Base-by-base conservation (phyloP, 2,888 invertebrate genomes). In the Drosophila merina region DNA sequence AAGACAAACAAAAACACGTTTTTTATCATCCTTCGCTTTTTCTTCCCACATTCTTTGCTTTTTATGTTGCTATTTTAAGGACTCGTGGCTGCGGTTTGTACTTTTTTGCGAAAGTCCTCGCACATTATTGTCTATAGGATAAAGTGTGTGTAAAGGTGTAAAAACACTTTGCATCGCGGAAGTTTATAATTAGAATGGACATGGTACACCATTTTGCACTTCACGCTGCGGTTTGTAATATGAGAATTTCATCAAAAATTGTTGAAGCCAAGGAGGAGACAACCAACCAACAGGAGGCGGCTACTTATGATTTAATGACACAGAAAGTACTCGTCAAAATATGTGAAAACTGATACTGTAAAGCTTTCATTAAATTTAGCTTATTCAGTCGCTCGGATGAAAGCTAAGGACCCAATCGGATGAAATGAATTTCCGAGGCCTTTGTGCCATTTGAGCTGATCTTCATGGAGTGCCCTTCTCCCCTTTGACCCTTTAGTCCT, bases 361-460 rank as follows among this genome's bases (percentile, higher is more conserved):
- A 20, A 26, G 33, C 9, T 42, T n/a, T 20, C 40, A 69, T 68
- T 54, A 51, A 48, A 52, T 68, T 8, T 28, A 40, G 72, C 51
- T 26, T 62, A 31, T 9, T 48, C 51, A 52, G 68, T 42, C 36
- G 30, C 10, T 42, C n/a, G 40, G 25, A n/a, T 40, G 28, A 26
- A 36, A 50, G 26, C 31, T 31, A 33, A 33, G 72, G 20, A n/a
- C 28, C 44, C 30, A 10, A 25, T 31, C 28, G 31, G 45, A 50
- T 31, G 49, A 58, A 45, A 50, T 67, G 58, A 52, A 36, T 12
- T 48, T 62, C 47, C 33, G 42, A 62, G 73, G 51, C 30, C 51
- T 72, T 51, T 51, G 47, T 68, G 72, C 62, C 47, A 48, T 72
- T 72, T 51, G 63, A 62, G 31, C 40, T 71, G 60, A 47, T 60